Conservation (phyloP, 2,113 vertebrate genomes). For the Dendropsophus ebraccatus region DNA sequence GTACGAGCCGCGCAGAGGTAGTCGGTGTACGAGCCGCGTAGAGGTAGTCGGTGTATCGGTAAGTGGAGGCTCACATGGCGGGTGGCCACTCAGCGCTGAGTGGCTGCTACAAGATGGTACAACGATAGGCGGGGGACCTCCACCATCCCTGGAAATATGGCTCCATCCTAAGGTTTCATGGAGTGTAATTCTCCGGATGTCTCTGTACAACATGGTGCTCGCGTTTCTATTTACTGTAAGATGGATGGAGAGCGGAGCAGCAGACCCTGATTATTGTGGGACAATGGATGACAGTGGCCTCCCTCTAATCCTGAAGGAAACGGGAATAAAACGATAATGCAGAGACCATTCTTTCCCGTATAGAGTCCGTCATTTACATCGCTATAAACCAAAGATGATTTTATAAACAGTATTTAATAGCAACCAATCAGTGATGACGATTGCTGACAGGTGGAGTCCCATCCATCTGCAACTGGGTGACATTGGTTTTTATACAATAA, state of each 20-base stretch:
- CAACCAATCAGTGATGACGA: slow-evolving; percentile 69
- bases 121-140: neutral
- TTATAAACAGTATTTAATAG: slow-evolving; percentile 67
- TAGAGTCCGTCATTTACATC: slow-evolving; percentile 61
- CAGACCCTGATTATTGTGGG: too few species aligned
- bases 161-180: slow-evolving; percentile 67
- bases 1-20: too few species aligned
- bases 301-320: too few species aligned
- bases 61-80: neutral
- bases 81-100: neutral
- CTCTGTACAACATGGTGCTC: slow-evolving; percentile 63
- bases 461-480: slow-evolving; percentile 67
- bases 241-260: too few species aligned
- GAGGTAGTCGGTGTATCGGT: neutral
- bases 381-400: slow-evolving; percentile 72
- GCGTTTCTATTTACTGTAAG: slow-evolving; percentile 64
- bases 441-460: slow-evolving; percentile 66
- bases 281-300: too few species aligned
- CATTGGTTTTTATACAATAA: slow-evolving; percentile 77
- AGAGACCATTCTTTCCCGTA: slow-evolving; percentile 65
- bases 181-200: slow-evolving; percentile 71
- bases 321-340: slow-evolving; percentile 60
- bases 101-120: neutral
- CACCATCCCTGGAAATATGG: slow-evolving; percentile 12
- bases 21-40: too few species aligned